Conservation (phyloP, 2,797 vertebrate species). For the Lates japonicus region DNA sequence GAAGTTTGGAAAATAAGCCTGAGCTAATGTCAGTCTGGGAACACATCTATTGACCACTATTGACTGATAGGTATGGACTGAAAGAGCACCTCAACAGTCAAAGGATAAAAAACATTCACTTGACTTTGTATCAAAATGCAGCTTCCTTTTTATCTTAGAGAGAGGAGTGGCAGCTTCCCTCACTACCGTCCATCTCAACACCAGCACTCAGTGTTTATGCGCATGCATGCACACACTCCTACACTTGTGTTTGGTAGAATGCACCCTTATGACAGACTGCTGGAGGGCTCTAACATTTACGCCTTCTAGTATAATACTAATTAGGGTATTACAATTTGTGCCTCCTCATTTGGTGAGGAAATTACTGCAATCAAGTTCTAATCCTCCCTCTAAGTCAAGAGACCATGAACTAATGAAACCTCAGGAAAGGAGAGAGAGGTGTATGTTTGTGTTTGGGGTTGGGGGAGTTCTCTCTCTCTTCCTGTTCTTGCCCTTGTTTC, state of each 20-base stretch:
- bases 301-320: conserved; percentile 62
- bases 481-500: conserved; percentile 22
- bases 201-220: background rate
- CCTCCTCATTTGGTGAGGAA: conserved; percentile 72
- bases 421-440: conserved; percentile 24
- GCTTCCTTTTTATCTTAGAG: background rate
- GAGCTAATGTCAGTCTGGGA: background rate
- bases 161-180: background rate
- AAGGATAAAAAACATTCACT: background rate
- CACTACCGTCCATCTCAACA: background rate
- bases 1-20: background rate
- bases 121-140: background rate
- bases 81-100: background rate
- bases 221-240: background rate
- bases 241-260: conserved; percentile 34
- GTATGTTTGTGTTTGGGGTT: conserved; percentile 4
- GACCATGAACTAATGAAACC: conserved; percentile 53
- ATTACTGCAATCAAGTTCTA: conserved; percentile 73
- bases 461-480: background rate
- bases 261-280: conserved; percentile 33
- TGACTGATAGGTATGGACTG: background rate
- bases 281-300: conserved; percentile 40
- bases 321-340: conserved; percentile 73
- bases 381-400: conserved; percentile 67
- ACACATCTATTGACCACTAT: background rate